Percentiles rank a stretch among this genome's conserved stretches.
Conservation (phyloP, 2,797 vertebrate species). For the Phalanger gymnotis region DNA sequence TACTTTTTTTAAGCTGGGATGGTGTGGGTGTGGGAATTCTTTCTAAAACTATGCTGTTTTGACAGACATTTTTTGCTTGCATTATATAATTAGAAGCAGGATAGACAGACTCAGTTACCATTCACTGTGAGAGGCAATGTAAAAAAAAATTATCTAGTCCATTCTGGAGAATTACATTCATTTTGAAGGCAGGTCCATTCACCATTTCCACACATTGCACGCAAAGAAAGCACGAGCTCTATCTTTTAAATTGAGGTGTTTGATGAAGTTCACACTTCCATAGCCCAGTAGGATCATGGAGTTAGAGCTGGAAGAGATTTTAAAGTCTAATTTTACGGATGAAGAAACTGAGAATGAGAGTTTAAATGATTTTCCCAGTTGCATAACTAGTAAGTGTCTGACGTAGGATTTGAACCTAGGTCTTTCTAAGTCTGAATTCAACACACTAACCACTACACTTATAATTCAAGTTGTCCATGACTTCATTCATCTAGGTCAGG, state of each 20-base stretch:
- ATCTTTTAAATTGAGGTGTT: not conserved
- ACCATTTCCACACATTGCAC: not conserved
- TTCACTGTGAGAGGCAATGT: not conserved
- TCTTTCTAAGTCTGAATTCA: not conserved
- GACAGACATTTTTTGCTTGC: not conserved
- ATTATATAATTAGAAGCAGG: not conserved
- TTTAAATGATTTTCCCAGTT: not conserved
- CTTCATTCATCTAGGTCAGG: no score
- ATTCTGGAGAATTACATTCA: not conserved
- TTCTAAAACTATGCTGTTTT: not conserved
- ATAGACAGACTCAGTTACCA: not conserved
- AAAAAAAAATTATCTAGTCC: not conserved
- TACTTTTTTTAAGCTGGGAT: not conserved
- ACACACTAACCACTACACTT: not conserved
- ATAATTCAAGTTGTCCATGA: not conserved
- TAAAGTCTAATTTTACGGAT: not conserved
- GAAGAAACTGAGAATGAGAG: not conserved
- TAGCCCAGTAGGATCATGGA: not conserved
- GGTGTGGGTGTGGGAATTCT: not conserved
- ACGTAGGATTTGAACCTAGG: not conserved
- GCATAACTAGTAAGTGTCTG: not conserved
- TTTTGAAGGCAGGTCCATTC: not conserved
- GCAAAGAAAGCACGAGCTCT: not conserved
- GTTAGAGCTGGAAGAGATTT: not conserved
- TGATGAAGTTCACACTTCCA: not conserved